Percentiles rank a stretch among this genome's conserved stretches.
These are phyloP conservation scores for Alentia gelatinosa DNA, from an alignment of 2,888 invertebrate species.

Conservation along the genomic window DNA sequence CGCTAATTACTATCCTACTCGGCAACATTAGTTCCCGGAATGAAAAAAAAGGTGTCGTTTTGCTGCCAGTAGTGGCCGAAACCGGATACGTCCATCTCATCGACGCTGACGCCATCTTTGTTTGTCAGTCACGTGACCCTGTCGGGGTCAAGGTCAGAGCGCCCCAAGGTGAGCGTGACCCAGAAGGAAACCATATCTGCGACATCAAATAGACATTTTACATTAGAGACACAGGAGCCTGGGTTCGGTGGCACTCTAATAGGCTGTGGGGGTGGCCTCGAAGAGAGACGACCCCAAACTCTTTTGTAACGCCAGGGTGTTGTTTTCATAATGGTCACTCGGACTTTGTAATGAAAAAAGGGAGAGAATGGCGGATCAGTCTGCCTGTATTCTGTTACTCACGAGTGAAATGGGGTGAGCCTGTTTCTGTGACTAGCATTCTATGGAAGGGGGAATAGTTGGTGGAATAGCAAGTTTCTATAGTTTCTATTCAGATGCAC, in stretches of 20 bases:
- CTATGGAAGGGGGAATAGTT: no score
- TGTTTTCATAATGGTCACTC: constrained; percentile 2
- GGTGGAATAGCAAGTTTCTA: no score
- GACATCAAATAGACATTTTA: constrained; percentile 32
- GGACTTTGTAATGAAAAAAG: neutral
- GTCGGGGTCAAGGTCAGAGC: neutral
- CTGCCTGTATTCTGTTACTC: no score
- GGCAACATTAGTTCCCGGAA: neutral
- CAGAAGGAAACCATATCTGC: constrained; percentile 16
- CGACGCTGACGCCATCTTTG: constrained; percentile 1
- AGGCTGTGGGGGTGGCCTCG: neutral
- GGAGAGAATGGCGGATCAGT: neutral
- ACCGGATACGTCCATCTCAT: neutral
- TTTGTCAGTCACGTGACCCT: constrained; percentile 23
- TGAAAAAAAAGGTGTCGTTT: neutral
- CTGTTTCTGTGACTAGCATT: no score
- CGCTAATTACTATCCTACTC: neutral
- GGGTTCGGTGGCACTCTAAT: constrained; percentile 30
- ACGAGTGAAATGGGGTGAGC: no score
- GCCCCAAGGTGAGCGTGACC: constrained; percentile 31
- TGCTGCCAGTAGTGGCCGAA: neutral
- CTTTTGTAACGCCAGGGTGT: neutral
- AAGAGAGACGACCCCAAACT: neutral
- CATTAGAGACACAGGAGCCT: neutral
- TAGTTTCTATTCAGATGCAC: no score